Evolutionary conservation across 2,113 vertebrate genomes (phyloP).

Genomic region (Thamnaconus septentrionalis): DNA sequence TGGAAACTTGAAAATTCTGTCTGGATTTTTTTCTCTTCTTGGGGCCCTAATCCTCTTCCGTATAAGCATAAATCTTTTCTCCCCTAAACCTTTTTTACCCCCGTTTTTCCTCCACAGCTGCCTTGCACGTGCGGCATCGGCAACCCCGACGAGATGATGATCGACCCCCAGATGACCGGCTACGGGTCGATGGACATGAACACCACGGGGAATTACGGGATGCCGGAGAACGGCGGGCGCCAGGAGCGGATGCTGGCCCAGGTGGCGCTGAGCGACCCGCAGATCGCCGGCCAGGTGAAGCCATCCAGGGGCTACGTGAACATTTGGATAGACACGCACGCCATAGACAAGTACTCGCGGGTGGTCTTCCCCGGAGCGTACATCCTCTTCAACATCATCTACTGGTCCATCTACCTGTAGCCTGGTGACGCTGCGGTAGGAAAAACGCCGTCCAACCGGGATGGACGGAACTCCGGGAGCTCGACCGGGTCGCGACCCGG

Average conservation of each 20-base stretch:
- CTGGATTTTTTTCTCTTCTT: too few relatives aligned
- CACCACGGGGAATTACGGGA: constrained; percentile 80
- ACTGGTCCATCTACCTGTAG: constrained; percentile 97
- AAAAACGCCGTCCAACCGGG: neutral
- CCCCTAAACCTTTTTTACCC: too few relatives aligned
- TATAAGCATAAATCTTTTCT: too few relatives aligned
- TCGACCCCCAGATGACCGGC: constrained; percentile 80
- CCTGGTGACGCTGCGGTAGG: neutral
- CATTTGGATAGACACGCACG: constrained; percentile 95
- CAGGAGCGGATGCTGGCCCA: constrained; percentile 89
- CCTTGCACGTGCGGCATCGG: constrained; percentile 86
- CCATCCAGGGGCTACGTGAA: constrained; percentile 84
- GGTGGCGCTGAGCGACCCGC: constrained; percentile 82
- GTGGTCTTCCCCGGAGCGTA: constrained; percentile 95
- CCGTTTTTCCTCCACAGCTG: constrained; percentile 71
- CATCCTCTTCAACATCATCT: constrained; percentile 96
- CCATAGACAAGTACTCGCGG: constrained; percentile 97
- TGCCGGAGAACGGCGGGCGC: constrained; percentile 83
- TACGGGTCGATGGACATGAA: constrained; percentile 87
- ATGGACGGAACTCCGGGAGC: neutral
- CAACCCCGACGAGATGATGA: constrained; percentile 83
- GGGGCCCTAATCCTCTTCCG: neutral
- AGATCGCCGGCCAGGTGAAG: constrained; percentile 82
- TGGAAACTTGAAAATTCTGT: too few relatives aligned
- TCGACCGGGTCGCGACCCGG: neutral